Base-by-base conservation (phyloP, 2,113 vertebrate genomes). In the Scomber scombrus region DNA sequence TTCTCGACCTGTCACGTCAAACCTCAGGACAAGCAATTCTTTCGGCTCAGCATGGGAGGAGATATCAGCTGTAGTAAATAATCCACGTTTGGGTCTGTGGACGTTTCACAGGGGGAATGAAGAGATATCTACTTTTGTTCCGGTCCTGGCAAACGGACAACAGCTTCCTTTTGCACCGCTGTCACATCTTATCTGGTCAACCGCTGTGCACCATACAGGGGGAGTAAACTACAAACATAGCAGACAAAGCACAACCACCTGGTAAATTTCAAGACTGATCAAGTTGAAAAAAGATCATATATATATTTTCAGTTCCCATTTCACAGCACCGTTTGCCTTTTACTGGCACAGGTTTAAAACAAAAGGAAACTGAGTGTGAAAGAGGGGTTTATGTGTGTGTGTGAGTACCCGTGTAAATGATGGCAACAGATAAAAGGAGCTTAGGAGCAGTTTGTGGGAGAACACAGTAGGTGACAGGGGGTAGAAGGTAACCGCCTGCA, bases 371-470 rank as follows among this genome's bases (percentile, higher is more conserved):
- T 26, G 23, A 69, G 71, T 61, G 60, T 45, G 70, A 62, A 19
- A 21, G 60, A 43, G 45, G 43, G 19, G 40, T 54, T 54, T 77
- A 5, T 77, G n/a, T 18, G 8, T 60, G 12, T 81, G 18, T 26
- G 11, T 51, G 63, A 75, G 61, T 52, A 63, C 23, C 60, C 66
- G 23, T 23, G 70, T 79, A 85, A 85, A 84, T 75, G 69, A 77
- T 68, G 45, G 64, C 2, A 45, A 58, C 62, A 65, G 84, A 86
- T 76, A 72, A 90, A 78, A 88, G 56, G 19, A 50, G 74, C 65
- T 82, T 78, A 66, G 79, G 83, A 78, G 80, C 70, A 65, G 65
- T 87, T 85, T 69, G 79, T 60, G 63, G 78, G 72, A 52, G 57
- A 31, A 80, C 76, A 21, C 66, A 81, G 85, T 79, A 75, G 77